Evolutionary conservation across 2,113 vertebrate species (phyloP), one percentile per base, ranked within the genome.

Genomic region (Marcusenius ussheri): DNA sequence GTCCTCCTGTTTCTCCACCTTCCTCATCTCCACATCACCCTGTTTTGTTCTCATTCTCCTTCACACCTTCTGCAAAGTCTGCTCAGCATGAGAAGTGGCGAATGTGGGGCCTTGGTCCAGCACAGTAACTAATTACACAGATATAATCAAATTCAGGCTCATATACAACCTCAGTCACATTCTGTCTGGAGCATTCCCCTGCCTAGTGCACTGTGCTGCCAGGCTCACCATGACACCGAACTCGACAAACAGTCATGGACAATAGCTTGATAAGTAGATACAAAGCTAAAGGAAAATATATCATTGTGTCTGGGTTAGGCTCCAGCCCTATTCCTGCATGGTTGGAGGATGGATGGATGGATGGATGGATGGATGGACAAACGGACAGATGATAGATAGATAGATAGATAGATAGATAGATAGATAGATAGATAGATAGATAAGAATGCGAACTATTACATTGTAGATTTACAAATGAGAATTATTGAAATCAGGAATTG

Each of bases 41-140:
- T 84, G 19, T 84, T 84, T 45, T 84, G 39, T 47, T 84, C 80
- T 46, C 45, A 24, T 84, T 84, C 80, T 84, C 45, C 45, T 84
- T 84, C 77, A 84, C 80, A 84, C 80, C 80, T 47, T 84, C 80
- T 83, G 70, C 35, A 5, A 83, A 45, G 80, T 83, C 42, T 84
- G 80, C 80, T 84, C 80, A 84, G 45, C 80, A 84, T 35, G 70
- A 77, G 5, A 39, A 77, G 31, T 39, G 70, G 11, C 35, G 5
- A 77, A 77, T 17, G 31, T 77, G 70, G 35, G 27, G 35, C 27
- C 70, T 15, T 19, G 70, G 13, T 77, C 70, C 70, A 77, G 35
- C 70, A 39, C 70, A 77, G 31, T 77, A 77, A 77, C 31, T 77
- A 66, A 66, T 66, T 66, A 66, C 62, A 66, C 8, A 77, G 70